Evolutionary conservation across 2,888 invertebrate genomes (phyloP).

Genomic region (Argynnis bischoffii): DNA sequence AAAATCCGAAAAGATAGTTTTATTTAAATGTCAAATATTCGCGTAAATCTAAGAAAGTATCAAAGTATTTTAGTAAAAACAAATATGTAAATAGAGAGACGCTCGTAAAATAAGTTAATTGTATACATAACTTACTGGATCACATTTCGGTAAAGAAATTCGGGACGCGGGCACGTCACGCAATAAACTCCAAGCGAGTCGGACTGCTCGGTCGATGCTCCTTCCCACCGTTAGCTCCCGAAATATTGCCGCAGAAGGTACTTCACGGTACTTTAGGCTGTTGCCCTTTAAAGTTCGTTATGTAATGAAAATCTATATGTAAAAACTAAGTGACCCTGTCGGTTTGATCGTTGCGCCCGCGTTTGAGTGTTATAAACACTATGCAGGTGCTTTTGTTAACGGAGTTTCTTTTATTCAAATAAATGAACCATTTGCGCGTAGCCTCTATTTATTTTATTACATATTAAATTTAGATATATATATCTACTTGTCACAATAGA

Average conservation of each 20-base stretch:
- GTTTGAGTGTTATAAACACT: too few relatives aligned
- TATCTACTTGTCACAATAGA: too few relatives aligned
- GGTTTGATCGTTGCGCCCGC: background rate
- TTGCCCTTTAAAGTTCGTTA: slow-evolving; percentile 44
- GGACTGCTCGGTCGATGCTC: slow-evolving; percentile 70
- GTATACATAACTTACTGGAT: slow-evolving; percentile 36
- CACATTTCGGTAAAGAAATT: slow-evolving; percentile 42
- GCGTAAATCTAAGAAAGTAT: too few relatives aligned
- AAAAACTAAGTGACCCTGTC: background rate
- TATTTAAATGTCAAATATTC: too few relatives aligned
- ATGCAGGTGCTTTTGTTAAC: too few relatives aligned
- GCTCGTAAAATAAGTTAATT: background rate
- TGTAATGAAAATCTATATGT: slow-evolving; percentile 26
- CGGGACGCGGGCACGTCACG: slow-evolving; percentile 57
- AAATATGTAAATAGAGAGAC: background rate
- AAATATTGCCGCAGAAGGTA: slow-evolving; percentile 72
- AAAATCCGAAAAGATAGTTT: too few relatives aligned
- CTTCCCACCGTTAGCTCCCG: slow-evolving; percentile 73
- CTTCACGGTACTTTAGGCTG: slow-evolving; percentile 46
- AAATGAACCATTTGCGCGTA: too few relatives aligned
- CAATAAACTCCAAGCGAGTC: slow-evolving; percentile 53
- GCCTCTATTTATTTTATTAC: too few relatives aligned
- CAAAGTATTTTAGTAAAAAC: too few relatives aligned
- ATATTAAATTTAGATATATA: too few relatives aligned
- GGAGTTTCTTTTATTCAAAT: too few relatives aligned